These are phyloP conservation scores for Ericerus pela DNA, from an alignment of 1,140 invertebrate genomes.

Conservation along the genomic window DNA sequence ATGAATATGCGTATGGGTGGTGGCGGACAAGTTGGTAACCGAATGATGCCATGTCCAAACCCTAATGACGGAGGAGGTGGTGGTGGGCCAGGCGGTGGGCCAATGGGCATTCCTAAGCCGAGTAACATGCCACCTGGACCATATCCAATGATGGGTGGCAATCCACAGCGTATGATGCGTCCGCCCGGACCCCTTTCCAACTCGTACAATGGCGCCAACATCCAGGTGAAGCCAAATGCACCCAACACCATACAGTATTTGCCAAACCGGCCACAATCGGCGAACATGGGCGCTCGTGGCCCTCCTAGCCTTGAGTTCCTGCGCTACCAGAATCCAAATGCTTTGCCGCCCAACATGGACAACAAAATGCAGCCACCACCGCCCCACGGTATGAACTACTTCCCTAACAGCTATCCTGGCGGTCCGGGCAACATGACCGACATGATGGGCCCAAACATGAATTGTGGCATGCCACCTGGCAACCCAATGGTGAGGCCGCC, in stretches of 20 bases:
- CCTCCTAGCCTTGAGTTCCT: slow-evolving; percentile 84
- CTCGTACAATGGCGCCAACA: slow-evolving; percentile 61
- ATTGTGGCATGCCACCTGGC: slow-evolving; percentile 2
- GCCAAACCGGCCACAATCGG: slow-evolving; percentile 65
- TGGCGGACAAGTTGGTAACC: neutral
- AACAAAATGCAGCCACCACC: slow-evolving; percentile 48
- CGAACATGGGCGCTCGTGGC: slow-evolving; percentile 46
- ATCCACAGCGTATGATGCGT: slow-evolving; percentile 16
- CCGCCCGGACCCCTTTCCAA: slow-evolving; percentile 32
- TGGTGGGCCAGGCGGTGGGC: slow-evolving; percentile 18
- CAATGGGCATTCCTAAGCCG: slow-evolving; percentile 30
- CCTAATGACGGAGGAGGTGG: too few species aligned
- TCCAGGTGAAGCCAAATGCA: slow-evolving; percentile 87
- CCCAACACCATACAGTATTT: slow-evolving; percentile 97
- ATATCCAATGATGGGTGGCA: slow-evolving; percentile 18
- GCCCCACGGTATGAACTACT: slow-evolving; percentile 57
- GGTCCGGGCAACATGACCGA: slow-evolving; percentile 13
- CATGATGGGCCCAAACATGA: slow-evolving; percentile 15
- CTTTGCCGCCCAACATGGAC: slow-evolving; percentile 43
- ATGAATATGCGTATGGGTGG: slow-evolving; percentile 16
- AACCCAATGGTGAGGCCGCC: slow-evolving; percentile 22
- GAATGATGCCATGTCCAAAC: slow-evolving; percentile 1
- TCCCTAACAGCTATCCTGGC: slow-evolving; percentile 35
- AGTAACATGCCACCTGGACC: slow-evolving; percentile 19
- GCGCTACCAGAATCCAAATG: slow-evolving; percentile 53